Base-by-base conservation (phyloP, 2,888 invertebrate genomes). In the Physocephala rufipes region DNA sequence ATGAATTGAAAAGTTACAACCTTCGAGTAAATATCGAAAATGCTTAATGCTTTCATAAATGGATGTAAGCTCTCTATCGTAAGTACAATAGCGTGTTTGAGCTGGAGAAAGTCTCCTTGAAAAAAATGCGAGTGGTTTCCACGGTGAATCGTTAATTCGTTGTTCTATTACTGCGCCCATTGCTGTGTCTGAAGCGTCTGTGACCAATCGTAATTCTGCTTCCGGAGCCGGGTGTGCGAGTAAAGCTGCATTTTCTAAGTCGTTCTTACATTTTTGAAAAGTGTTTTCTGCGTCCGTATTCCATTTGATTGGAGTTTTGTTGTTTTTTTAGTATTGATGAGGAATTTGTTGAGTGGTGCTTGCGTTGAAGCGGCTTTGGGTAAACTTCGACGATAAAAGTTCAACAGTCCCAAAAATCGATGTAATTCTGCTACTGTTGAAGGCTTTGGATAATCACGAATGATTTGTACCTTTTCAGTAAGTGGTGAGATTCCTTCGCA, bases 301-400 rank as follows among this genome's bases (percentile, higher is more conserved):
- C n/a, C n/a, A n/a, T n/a, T n/a, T n/a, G n/a, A n/a, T n/a, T n/a
- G n/a, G n/a, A n/a, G n/a, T n/a, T n/a, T n/a, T n/a, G n/a, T n/a
- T n/a, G n/a, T n/a, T n/a, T n/a, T n/a, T n/a, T n/a, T n/a, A n/a
- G n/a, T n/a, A n/a, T n/a, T n/a, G n/a, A n/a, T n/a, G n/a, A n/a
- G n/a, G n/a, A n/a, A n/a, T 61, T 61, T 61, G 12, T 61, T 61
- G n/a, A 36, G 30, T 28, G 28, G 59, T 16, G 59, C 59, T n/a
- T 59, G 59, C 1, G 51, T 51, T 21, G 51, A 51, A n/a, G 51
- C 51, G 51, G 51, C 51, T 51, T 51, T 7, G 13, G 51, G 51
- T 16, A 51, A 59, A 26, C 59, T 59, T 4, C 59, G 59, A 16
- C 2, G 59, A 26, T 59, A 59, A 13, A 59, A 59, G 7, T 59